Conservation (phyloP, 2,797 vertebrate species). For the Lindbergichthys nudifrons region DNA sequence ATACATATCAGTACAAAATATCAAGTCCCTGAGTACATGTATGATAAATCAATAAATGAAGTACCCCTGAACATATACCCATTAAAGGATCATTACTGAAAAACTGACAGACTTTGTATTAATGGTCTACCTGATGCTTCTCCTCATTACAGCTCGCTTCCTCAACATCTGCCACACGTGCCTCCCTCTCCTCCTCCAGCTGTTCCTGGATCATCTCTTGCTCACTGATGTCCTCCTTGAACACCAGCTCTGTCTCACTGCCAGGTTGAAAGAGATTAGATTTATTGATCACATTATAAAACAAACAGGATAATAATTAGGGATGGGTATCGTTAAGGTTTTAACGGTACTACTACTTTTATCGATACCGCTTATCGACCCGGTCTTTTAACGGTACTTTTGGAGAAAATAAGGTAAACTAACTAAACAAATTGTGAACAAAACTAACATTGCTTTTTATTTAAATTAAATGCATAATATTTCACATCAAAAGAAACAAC, state of each 20-base stretch:
- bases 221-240: neutral
- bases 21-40: neutral
- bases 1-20: neutral
- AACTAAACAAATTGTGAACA: too few relatives aligned
- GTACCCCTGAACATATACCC: neutral
- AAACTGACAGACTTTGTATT: neutral
- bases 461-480: too few relatives aligned
- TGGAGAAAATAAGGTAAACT: too few relatives aligned
- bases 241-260: conserved; percentile 45
- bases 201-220: conserved; percentile 32
- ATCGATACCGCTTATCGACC: too few relatives aligned
- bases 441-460: too few relatives aligned
- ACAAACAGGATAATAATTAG: neutral
- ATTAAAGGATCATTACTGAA: neutral
- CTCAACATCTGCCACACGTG: neutral
- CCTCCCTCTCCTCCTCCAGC: conserved; percentile 4
- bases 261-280: neutral
- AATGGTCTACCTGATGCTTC: conserved; percentile 48
- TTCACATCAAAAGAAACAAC: too few relatives aligned
- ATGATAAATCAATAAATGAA: neutral
- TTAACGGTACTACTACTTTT: too few relatives aligned
- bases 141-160: conserved; percentile 17
- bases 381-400: too few relatives aligned
- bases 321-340: too few relatives aligned
- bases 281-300: neutral